phyloP scores from a whole-genome alignment of 2,888 invertebrate genomes.

The Macrosiphum euphorbiae region DNA sequence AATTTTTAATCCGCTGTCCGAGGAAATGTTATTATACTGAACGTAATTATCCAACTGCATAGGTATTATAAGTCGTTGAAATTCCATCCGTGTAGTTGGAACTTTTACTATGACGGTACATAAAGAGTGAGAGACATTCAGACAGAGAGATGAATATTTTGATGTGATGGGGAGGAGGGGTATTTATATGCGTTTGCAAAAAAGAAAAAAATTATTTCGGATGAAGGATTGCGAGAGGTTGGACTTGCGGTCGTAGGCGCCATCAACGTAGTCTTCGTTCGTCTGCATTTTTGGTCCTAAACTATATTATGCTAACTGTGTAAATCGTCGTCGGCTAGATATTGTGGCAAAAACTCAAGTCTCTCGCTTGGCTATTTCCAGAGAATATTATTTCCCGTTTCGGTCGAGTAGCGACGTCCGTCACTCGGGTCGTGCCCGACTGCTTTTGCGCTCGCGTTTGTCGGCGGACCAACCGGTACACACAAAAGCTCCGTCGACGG shows the following conservation, averaged over 20 bases:
- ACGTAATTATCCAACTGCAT: neutral
- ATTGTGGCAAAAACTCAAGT: neutral
- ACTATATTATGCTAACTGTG: neutral
- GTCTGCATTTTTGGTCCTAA: neutral
- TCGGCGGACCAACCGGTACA: slow-evolving; percentile 51
- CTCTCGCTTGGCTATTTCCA: neutral
- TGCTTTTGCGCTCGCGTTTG: slow-evolving; percentile 41
- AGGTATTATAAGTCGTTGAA: neutral
- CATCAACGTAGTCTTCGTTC: neutral
- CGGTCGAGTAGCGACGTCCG: slow-evolving; percentile 51
- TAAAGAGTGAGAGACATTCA: neutral
- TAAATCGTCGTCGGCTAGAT: neutral
- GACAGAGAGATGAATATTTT: neutral
- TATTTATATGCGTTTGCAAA: neutral
- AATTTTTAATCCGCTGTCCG: slow-evolving; percentile 3
- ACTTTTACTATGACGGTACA: neutral
- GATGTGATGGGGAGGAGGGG: neutral
- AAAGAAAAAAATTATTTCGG: neutral
- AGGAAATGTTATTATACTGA: slow-evolving; percentile 1
- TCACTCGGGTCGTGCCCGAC: slow-evolving; percentile 53
- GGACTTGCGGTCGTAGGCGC: neutral
- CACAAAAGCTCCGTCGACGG: slow-evolving; percentile 46
- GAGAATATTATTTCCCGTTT: slow-evolving; percentile 25
- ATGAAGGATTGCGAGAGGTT: neutral
- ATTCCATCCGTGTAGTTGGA: neutral